Base-by-base conservation (phyloP, 1,140 invertebrate genomes). In the Drosophila lacertosa region DNA sequence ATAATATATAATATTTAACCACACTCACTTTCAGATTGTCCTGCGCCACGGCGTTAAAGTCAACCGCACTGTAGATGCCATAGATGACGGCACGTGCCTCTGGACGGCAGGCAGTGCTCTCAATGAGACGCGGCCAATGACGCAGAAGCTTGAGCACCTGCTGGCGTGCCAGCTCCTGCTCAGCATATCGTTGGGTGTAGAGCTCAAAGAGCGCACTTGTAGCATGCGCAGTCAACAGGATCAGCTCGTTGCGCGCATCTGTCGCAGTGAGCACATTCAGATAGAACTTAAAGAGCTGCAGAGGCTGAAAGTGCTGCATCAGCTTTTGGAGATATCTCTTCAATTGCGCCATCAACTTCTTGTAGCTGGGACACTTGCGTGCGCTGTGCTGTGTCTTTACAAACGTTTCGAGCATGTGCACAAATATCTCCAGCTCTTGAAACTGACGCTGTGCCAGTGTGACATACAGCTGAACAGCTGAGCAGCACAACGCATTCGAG, bases 351-450 rank as follows among this genome's bases (percentile, higher is more conserved):
- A 62, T 50, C 2, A 76, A 69, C 26, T 64, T 39, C 2, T 53
- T 33, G 37, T 67, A 65, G 10, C 4, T 74, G 1, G 15, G 7
- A 11, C 20, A 69, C 3, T 40, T 58, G 0, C 29, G 47, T 7
- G 3, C 24, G 9, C 7, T 59, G 2, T 47, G 10, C 15, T 53
- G 39, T 0, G 40, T 32, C 54, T 86, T 86, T 0, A 54, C 3
- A 32, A 74, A 86, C 2, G 65, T 54, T n/a, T 81, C 69, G 13
- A 86, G 16, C 2, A 81, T 68, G 26, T 86, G 81, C n/a, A 67
- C n/a, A 2, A 57, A 47, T 42, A 86, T 68, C 6, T 77, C 65
- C 6, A 5, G 22, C 1, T 71, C 50, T 0, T 45, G n/a, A 13
- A 58, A 64, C 26, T 65, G 69, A 0, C 81, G 81, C 5, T 40